Evolutionary conservation across 2,888 invertebrate genomes (phyloP).

Genomic region (Neoitamus cyanurus): DNA sequence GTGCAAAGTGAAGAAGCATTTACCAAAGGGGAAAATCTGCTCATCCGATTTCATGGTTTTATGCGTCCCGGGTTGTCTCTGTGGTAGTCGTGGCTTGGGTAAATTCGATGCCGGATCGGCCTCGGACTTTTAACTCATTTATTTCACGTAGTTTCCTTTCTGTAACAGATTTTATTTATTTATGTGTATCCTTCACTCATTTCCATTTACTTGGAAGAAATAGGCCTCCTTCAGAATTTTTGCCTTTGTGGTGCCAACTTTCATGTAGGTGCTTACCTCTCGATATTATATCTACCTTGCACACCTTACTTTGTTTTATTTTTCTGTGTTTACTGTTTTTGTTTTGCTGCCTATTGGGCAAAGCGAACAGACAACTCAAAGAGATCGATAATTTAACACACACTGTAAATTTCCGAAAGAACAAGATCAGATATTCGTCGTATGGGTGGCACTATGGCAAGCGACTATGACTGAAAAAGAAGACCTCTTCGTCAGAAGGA

Average conservation of each 20-base stretch:
- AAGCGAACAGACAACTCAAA: constrained; percentile 7
- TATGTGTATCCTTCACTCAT: constrained; percentile 7
- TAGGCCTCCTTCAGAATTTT: constrained; percentile 23
- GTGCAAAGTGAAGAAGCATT: neutral
- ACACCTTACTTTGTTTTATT: constrained; percentile 23
- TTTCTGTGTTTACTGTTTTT: constrained; percentile 35
- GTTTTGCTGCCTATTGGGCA: neutral
- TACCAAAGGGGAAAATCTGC: neutral
- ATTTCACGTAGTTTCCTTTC: constrained; percentile 27
- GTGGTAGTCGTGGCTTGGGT: neutral
- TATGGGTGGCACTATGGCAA: constrained; percentile 35
- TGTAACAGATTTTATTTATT: constrained; percentile 31
- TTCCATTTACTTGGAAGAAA: constrained; percentile 8
- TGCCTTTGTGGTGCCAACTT: constrained; percentile 50
- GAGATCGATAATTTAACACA: constrained; percentile 46
- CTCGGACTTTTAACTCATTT: constrained; percentile 36
- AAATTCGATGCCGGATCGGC: neutral
- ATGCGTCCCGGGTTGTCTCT: constrained; percentile 2
- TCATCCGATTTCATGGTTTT: constrained; percentile 34
- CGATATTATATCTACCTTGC: constrained; percentile 34
- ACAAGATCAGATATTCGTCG: constrained; percentile 41
- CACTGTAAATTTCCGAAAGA: constrained; percentile 46
- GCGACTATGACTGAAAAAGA: constrained; percentile 3
- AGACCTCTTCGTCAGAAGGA: neutral
- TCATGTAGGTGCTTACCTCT: constrained; percentile 48